A percentile compares a stretch with the other conserved stretches of the same genome.
Conservation (phyloP, 2,113 vertebrate genomes). For the Henicopernis longicauda region DNA sequence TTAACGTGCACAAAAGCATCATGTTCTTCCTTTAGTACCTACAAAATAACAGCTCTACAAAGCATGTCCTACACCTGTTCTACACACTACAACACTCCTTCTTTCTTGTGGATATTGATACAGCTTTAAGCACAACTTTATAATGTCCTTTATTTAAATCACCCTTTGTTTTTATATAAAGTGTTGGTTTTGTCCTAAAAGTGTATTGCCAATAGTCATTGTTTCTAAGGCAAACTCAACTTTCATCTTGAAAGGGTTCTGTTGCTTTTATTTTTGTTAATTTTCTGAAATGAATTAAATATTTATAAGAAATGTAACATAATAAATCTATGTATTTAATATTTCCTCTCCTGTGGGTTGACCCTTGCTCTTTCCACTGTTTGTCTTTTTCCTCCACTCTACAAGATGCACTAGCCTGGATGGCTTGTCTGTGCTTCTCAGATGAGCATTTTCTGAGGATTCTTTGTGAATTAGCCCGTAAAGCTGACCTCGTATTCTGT, state of each 20-base stretch:
- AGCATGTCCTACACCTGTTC: not conserved
- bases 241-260: not conserved
- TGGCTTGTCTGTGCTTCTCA: not conserved
- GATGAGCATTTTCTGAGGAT: not conserved
- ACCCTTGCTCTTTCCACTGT: not conserved
- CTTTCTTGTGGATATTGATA: not conserved
- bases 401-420: not conserved
- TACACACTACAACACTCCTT: not conserved
- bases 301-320: not conserved
- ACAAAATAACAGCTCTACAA: not conserved
- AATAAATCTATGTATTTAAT: slow-evolving; percentile 33
- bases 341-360: not conserved
- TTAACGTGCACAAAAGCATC: not conserved
- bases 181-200: not conserved
- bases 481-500: not conserved
- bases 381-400: not conserved
- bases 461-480: not conserved
- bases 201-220: not conserved
- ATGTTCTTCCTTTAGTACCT: not conserved
- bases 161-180: not conserved
- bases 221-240: not conserved
- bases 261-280: not conserved
- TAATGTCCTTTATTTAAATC: not conserved
- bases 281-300: not conserved
- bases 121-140: not conserved